Evolutionary conservation across 2,888 invertebrate species (phyloP), one percentile per base, ranked within the genome.

Genomic region (Molorchus minor): DNA sequence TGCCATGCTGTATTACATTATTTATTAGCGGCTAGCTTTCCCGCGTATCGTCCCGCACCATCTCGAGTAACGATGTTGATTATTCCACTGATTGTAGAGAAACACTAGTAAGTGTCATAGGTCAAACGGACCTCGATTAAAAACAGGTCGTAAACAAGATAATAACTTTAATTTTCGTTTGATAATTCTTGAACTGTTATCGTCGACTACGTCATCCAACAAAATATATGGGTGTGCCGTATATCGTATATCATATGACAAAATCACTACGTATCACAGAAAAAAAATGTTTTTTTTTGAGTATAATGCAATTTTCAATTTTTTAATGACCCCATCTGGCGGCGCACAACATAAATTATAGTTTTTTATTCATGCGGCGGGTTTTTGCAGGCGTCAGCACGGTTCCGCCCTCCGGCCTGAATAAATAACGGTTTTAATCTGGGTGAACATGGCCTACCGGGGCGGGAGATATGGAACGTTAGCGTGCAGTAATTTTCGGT

Each of bases 71-170:
- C 25, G n/a, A n/a, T n/a, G n/a, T n/a, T n/a, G 5, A 25, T 5
- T 25, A 5, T 25, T 25, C 25, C 25, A 8, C 25, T 25, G 5
- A 25, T 5, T 25, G 25, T 25, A 25, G 25, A 8, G 25, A 25
- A 5, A 25, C 25, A 8, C 25, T 8, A 5, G 25, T 13, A 46
- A 33, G 36, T 36, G 47, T 47, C 47, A 47, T 20, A 47, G 47
- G 47, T 47, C 47, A 47, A 35, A n/a, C 36, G 21, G 21, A 13
- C 15, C 20, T 3, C 13, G 20, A 41, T 17, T 36, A 20, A 13
- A 36, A 47, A 12, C 33, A 15, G 47, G 35, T 36, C 33, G 21
- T 36, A 36, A 47, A 47, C 36, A 36, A 47, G 36, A 36, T 36
- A 20, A 36, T 47, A 25, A 25, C 25, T 25, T 25, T 25, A 5